Base-by-base conservation (phyloP, 2,888 invertebrate genomes). In the Oligia latruncula region DNA sequence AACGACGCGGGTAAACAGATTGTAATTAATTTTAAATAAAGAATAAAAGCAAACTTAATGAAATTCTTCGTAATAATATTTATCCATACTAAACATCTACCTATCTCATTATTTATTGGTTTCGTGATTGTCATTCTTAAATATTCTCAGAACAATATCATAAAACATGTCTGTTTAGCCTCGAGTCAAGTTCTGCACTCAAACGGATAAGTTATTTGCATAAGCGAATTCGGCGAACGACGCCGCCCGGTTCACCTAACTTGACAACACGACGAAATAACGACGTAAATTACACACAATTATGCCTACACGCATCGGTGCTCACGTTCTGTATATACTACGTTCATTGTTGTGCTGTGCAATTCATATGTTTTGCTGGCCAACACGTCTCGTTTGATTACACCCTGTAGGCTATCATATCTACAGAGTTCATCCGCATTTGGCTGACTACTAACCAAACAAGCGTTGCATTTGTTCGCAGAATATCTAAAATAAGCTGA, bases 211-310 rank as follows among this genome's bases (percentile, higher is more conserved):
- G 88, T 92, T 93, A 93, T 94, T 93, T 94, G 92, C 92, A 93
- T 93, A 93, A 92, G 91, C 91, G 90, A 92, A 91, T 94, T 93
- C 93, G 91, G 89, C 91, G 94, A 93, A 94, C 86, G 87, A 89
- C 17, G 62, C 55, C 92, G 91, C 90, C 89, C 89, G 90, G 91
- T 88, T 90, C 91, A 88, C 87, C 89, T 92, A 91, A 92, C 92
- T 92, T 89, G 90, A 92, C 92, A 91, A 90, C 88, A 87, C 86
- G 88, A 91, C 89, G 91, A 91, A 92, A 91, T 90, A 89, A 88
- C 88, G 84, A 83, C 89, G 90, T 89, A 89, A 91, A 90, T 91
- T 90, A 91, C 89, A 90, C 86, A 90, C 87, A 77, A 78, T 86
- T 86, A 86, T 84, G 74, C 68, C 71, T 87, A 77, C 71, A 88